phyloP scores from a whole-genome alignment of 2,797 vertebrate genomes.

The Pampus argenteus region DNA sequence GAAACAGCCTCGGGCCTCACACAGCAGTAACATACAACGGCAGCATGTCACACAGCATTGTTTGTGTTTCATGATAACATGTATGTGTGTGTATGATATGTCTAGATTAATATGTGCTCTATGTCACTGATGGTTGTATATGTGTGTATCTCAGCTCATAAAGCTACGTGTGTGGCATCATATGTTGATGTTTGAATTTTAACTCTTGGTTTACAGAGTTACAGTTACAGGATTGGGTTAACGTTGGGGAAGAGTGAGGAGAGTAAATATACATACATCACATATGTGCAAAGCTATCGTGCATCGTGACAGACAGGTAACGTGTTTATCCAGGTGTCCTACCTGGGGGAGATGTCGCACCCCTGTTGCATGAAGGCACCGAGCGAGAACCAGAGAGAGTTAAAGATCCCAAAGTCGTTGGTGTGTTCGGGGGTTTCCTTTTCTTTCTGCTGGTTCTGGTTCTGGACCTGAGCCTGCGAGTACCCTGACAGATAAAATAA shows the following conservation, averaged over 20 bases:
- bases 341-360: slow-evolving; percentile 89
- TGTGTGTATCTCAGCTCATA: too few species aligned
- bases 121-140: too few species aligned
- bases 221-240: too few species aligned
- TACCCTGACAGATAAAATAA: slow-evolving; percentile 45
- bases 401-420: slow-evolving; percentile 88
- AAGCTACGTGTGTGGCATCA: too few species aligned
- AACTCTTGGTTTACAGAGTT: too few species aligned
- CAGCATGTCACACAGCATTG: slow-evolving; percentile 41
- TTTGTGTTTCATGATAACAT: not conserved
- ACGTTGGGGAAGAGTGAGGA: too few species aligned
- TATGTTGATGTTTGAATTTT: too few species aligned
- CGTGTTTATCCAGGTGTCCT: not conserved
- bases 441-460: slow-evolving; percentile 76
- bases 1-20: slow-evolving; percentile 50
- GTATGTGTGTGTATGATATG: slow-evolving; percentile 16
- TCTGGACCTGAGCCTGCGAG: slow-evolving; percentile 53
- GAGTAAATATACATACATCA: too few species aligned
- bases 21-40: slow-evolving; percentile 32
- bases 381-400: slow-evolving; percentile 87
- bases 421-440: slow-evolving; percentile 81
- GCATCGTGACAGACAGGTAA: not conserved
- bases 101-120: slow-evolving; percentile 1
- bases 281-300: too few species aligned
- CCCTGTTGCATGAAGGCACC: slow-evolving; percentile 83